phyloP scores from a whole-genome alignment of 2,888 invertebrate species.

The Nomada hirtipes region DNA sequence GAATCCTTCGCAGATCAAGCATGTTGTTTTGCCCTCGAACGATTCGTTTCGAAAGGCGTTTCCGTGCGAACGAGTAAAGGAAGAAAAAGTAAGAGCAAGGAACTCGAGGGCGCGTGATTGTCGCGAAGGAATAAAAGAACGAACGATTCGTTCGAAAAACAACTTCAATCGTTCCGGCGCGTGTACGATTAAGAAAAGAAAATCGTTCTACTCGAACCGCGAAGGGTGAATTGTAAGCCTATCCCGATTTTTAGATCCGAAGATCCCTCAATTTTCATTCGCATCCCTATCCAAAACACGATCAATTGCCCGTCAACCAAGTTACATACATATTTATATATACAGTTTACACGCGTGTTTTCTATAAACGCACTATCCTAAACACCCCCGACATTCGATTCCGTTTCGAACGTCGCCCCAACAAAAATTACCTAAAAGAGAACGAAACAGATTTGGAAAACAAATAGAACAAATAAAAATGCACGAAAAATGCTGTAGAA shows the following conservation, averaged over 20 bases:
- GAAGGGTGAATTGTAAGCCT: not conserved
- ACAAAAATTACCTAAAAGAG: conserved; percentile 28
- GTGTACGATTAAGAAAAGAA: not conserved
- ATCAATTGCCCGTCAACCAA: conserved; percentile 13
- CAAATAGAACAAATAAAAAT: conserved; percentile 6
- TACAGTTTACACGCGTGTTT: conserved; percentile 34
- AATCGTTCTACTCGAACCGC: not conserved
- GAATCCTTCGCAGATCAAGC: not conserved
- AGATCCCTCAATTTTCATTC: conserved; percentile 3
- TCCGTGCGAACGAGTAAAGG: not conserved
- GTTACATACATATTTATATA: conserved; percentile 11
- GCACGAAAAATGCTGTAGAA: conserved; percentile 13
- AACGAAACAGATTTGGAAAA: conserved; percentile 1
- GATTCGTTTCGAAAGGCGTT: not conserved
- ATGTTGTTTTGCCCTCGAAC: not conserved
- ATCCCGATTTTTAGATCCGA: conserved; percentile 3
- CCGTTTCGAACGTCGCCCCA: conserved; percentile 7
- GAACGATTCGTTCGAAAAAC: not conserved
- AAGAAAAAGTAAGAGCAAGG: not conserved
- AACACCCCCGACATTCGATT: conserved; percentile 1
- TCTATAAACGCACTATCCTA: conserved; percentile 6
- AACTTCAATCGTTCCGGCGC: not conserved
- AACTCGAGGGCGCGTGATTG: not conserved
- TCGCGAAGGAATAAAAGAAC: not conserved
- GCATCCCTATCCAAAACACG: not conserved